Evolutionary conservation across 2,888 invertebrate species (phyloP).

Genomic region (Tipula lateralis): DNA sequence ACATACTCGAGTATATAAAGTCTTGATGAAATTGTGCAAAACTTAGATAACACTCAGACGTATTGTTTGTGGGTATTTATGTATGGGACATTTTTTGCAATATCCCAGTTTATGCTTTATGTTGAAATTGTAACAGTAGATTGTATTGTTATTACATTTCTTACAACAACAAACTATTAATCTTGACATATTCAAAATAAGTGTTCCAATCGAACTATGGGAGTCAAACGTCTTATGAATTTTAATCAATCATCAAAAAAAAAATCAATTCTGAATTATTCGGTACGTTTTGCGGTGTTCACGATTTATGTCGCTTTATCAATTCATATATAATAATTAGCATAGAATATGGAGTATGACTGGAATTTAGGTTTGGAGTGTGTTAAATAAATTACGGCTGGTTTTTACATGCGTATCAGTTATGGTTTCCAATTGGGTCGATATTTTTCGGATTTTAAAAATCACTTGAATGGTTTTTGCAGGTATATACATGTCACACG

Average conservation of each 20-base stretch:
- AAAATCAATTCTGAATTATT: background rate
- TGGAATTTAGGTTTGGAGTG: background rate
- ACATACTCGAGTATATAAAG: background rate
- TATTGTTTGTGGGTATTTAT: background rate
- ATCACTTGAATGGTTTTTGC: too few relatives aligned
- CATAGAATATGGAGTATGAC: background rate
- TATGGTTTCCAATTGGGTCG: too few relatives aligned
- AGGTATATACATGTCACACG: too few relatives aligned
- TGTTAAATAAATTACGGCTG: background rate
- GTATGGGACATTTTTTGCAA: background rate
- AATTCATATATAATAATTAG: background rate
- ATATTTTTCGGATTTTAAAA: too few relatives aligned
- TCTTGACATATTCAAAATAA: background rate
- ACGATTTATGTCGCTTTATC: background rate
- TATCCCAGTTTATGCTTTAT: background rate
- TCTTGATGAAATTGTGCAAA: background rate
- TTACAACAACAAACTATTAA: background rate
- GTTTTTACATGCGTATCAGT: too few relatives aligned
- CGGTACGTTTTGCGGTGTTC: background rate
- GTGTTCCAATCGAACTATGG: background rate
- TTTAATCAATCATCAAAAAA: background rate
- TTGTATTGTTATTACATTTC: too few relatives aligned
- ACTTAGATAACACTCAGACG: background rate
- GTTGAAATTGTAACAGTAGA: background rate
- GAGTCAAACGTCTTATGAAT: background rate